A percentile compares a stretch with the other conserved stretches of the same genome.
These are phyloP conservation scores for Myoxocephalus aenaeus DNA, from an alignment of 2,797 vertebrate genomes.

Conservation along the genomic window DNA sequence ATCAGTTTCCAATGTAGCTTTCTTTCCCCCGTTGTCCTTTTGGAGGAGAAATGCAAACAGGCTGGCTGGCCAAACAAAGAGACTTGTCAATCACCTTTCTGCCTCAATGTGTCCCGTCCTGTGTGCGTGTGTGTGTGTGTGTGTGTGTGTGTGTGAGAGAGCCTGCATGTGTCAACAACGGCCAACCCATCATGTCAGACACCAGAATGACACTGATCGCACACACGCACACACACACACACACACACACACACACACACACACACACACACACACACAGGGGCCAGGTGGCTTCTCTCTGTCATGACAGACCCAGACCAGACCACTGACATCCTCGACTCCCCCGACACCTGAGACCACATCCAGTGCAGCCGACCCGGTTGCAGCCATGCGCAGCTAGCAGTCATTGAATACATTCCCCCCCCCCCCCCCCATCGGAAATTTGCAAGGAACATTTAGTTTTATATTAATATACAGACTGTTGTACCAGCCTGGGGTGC, in stretches of 20 bases:
- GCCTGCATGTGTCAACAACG: slow-evolving; percentile 54
- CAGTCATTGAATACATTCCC: slow-evolving; percentile 64
- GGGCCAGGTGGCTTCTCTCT: slow-evolving; percentile 67
- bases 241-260: slow-evolving; percentile 13
- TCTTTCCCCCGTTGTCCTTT: slow-evolving; percentile 17
- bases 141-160: slow-evolving; percentile 30
- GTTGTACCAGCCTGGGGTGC: background rate
- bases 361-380: slow-evolving; percentile 40
- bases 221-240: background rate
- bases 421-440: slow-evolving; percentile 2
- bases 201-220: slow-evolving; percentile 67
- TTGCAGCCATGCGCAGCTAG: slow-evolving; percentile 65
- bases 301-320: slow-evolving; percentile 66
- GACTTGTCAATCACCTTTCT: slow-evolving; percentile 66
- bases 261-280: slow-evolving; percentile 41
- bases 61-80: slow-evolving; percentile 49
- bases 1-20: slow-evolving; percentile 23
- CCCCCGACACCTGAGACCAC: slow-evolving; percentile 68
- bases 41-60: slow-evolving; percentile 39
- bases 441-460: slow-evolving; percentile 45
- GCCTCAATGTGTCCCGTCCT: slow-evolving; percentile 46
- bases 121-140: slow-evolving; percentile 31
- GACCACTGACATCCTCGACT: slow-evolving; percentile 59
- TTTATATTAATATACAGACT: slow-evolving; percentile 28
- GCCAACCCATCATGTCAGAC: slow-evolving; percentile 69